These are phyloP conservation scores for Rhinella marina DNA, from an alignment of 2,797 vertebrate genomes.

Conservation along the genomic window DNA sequence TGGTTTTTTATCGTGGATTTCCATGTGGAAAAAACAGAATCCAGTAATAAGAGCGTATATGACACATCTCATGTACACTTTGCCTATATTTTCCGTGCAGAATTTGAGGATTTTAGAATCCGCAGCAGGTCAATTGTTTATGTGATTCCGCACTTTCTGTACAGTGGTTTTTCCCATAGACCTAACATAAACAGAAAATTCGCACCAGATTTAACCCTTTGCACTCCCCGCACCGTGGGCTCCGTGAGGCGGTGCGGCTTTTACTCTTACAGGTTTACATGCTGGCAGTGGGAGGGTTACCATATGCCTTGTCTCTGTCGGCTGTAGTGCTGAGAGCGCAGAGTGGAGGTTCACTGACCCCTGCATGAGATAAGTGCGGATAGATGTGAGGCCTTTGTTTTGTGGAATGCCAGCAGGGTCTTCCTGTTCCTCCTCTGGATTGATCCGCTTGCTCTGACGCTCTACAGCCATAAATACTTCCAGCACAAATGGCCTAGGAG, in stretches of 20 bases:
- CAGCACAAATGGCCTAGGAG: conserved; percentile 13
- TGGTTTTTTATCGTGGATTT: no score
- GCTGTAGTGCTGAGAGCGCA: neutral
- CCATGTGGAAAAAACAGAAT: no score
- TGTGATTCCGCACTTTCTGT: no score
- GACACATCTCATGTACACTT: no score
- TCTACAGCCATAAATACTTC: conserved; percentile 35
- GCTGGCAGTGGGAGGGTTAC: neutral
- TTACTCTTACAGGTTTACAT: neutral
- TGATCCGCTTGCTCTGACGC: conserved; percentile 28
- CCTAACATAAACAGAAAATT: no score
- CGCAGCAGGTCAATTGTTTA: no score
- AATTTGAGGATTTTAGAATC: no score
- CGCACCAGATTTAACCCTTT: no score
- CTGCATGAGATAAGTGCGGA: conserved; percentile 6
- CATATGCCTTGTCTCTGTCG: neutral
- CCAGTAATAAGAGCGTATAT: no score
- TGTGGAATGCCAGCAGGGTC: conserved; percentile 28
- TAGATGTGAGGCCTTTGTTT: conserved; percentile 26
- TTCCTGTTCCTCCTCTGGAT: conserved; percentile 25
- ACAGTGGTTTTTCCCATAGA: no score
- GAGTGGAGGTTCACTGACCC: neutral
- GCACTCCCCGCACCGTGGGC: no score
- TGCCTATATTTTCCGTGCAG: no score
- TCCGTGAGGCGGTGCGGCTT: neutral